A percentile compares a stretch with the other conserved stretches of the same genome.
Evolutionary conservation across 2,888 invertebrate species (phyloP).

Genomic region (Polia nebulosa): DNA sequence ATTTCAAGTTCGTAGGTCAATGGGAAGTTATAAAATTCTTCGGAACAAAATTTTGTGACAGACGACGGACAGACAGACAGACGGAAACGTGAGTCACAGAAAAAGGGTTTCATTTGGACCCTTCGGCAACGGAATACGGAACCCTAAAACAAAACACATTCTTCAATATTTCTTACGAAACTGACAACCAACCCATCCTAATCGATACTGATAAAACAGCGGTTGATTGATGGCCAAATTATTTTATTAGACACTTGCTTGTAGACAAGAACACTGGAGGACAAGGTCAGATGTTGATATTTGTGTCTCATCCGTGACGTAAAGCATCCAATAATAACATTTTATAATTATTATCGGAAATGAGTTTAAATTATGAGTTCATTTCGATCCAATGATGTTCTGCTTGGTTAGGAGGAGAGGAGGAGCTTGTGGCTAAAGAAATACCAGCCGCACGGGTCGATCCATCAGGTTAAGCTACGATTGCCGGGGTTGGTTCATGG

Average conservation of each 20-base stretch:
- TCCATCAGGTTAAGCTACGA: no score
- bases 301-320: slow-evolving; percentile 13
- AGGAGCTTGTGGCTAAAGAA: no score
- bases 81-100: no score
- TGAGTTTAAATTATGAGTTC: background rate
- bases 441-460: no score
- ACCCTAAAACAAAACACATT: background rate
- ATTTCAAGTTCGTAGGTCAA: no score
- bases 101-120: no score
- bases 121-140: no score
- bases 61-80: no score
- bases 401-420: background rate
- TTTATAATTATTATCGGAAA: background rate
- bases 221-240: slow-evolving; percentile 43
- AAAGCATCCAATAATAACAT: background rate
- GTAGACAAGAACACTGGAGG: slow-evolving; percentile 21
- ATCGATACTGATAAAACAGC: slow-evolving; percentile 25
- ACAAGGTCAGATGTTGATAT: slow-evolving; percentile 25
- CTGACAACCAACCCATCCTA: slow-evolving; percentile 27
- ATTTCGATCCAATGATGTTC: background rate
- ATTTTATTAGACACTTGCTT: slow-evolving; percentile 13
- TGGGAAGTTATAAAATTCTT: no score
- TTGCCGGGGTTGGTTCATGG: no score
- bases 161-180: slow-evolving; percentile 6
- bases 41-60: no score